A percentile compares a stretch with the other conserved stretches of the same genome.
phyloP scores from a whole-genome alignment of 2,113 vertebrate genomes.

The Gasterosteus nipponicus region DNA sequence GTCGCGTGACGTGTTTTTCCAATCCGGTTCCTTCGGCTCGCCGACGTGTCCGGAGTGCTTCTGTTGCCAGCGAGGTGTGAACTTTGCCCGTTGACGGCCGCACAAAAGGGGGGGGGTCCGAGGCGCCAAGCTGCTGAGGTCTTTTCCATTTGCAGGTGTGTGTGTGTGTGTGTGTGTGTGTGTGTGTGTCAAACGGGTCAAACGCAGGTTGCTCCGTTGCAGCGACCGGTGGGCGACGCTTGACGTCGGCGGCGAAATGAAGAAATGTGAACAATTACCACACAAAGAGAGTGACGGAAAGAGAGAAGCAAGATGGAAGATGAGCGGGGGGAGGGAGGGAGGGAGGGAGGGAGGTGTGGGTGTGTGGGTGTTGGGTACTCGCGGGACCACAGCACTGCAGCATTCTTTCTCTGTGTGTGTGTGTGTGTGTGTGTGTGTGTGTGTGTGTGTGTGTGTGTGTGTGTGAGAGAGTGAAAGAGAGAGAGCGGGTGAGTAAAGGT shows the following conservation, averaged over 20 bases:
- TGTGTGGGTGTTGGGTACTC: slow-evolving; percentile 76
- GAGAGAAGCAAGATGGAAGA: slow-evolving; percentile 63
- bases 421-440: slow-evolving; percentile 62
- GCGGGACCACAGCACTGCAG: slow-evolving; percentile 79
- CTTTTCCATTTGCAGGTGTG: too few relatives aligned
- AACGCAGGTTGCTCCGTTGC: not conserved
- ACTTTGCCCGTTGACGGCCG: not conserved
- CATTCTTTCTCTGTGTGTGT: slow-evolving; percentile 61
- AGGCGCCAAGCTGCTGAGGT: too few relatives aligned
- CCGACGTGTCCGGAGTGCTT: not conserved
- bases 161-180: too few relatives aligned
- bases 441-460: slow-evolving; percentile 54
- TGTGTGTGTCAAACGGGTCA: too few relatives aligned
- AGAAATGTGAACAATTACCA: slow-evolving; percentile 68
- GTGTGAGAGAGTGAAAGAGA: slow-evolving; percentile 45
- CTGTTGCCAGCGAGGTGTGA: not conserved
- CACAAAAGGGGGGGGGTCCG: too few relatives aligned
- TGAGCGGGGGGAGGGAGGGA: slow-evolving; percentile 61
- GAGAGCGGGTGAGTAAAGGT: slow-evolving; percentile 76
- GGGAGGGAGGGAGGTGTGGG: slow-evolving; percentile 60
- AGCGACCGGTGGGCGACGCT: not conserved
- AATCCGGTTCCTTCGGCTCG: too few relatives aligned
- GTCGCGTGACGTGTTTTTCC: too few relatives aligned
- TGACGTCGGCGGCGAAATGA: slow-evolving; percentile 54
- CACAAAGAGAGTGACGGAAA: slow-evolving; percentile 64